phyloP scores from a whole-genome alignment of 2,888 invertebrate genomes.

The Rhogogaster chlorosoma region DNA sequence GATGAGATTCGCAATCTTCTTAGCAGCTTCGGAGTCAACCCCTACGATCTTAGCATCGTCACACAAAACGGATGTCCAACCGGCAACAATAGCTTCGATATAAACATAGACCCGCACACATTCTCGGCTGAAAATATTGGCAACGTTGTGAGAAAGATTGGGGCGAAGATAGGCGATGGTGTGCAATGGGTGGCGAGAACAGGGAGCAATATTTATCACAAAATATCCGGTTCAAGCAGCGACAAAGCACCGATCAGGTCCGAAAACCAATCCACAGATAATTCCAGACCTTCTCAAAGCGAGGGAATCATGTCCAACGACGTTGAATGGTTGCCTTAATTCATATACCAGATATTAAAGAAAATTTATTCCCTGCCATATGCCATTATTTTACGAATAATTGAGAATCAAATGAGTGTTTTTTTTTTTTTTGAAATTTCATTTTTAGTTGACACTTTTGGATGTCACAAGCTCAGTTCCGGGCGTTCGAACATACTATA shows the following conservation, averaged over 20 bases:
- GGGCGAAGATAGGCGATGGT: conserved; percentile 85
- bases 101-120: conserved; percentile 88
- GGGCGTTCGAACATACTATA: neutral
- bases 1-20: conserved; percentile 86
- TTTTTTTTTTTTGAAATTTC: neutral
- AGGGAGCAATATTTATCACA: conserved; percentile 86
- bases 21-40: conserved; percentile 85
- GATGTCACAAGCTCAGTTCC: neutral
- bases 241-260: conserved; percentile 60
- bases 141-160: conserved; percentile 85
- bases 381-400: neutral
- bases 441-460: neutral
- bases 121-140: conserved; percentile 88
- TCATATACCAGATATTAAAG: neutral
- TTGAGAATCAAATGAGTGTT: too few relatives aligned
- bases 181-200: conserved; percentile 86
- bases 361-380: neutral
- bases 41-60: conserved; percentile 87
- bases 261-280: conserved; percentile 44
- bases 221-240: conserved; percentile 78
- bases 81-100: conserved; percentile 81
- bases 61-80: conserved; percentile 85
- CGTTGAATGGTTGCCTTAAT: conserved; percentile 76
- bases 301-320: conserved; percentile 69
- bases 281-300: conserved; percentile 53